A percentile compares a stretch with the other conserved stretches of the same genome.
phyloP scores from a whole-genome alignment of 53 echinoderm and acorn worm species.

The Mesocentrotus franciscanus region DNA sequence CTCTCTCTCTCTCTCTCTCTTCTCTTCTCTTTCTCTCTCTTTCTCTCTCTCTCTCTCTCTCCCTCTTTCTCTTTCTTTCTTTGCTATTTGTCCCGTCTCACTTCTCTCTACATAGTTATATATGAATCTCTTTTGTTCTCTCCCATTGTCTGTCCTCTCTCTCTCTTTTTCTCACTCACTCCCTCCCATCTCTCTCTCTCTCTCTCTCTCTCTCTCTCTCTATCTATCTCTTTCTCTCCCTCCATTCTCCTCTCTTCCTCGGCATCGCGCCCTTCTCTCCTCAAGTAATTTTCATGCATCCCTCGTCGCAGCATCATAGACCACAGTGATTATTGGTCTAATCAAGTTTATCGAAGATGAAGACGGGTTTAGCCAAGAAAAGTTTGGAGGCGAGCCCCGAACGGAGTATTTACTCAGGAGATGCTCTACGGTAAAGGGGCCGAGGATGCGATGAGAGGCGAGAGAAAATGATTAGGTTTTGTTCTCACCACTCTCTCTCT shows the following conservation, averaged over 20 bases:
- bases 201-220: too few species aligned
- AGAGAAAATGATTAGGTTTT: slow-evolving; percentile 35
- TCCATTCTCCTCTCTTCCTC: background rate
- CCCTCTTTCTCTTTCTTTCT: too few species aligned
- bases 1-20: background rate
- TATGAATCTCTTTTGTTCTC: background rate
- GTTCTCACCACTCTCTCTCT: background rate
- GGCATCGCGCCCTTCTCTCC: background rate
- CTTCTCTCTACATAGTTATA: background rate
- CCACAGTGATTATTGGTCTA: slow-evolving; percentile 41
- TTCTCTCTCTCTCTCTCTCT: background rate
- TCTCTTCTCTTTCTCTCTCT: background rate
- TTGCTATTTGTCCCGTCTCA: too few species aligned
- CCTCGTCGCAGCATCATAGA: background rate
- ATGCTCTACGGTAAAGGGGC: background rate
- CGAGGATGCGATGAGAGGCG: background rate
- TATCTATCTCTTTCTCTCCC: background rate
- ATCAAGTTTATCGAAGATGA: slow-evolving; percentile 65
- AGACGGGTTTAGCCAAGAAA: slow-evolving; percentile 45
- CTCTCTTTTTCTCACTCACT: too few species aligned
- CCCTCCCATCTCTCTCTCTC: too few species aligned
- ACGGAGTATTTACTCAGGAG: slow-evolving; percentile 65
- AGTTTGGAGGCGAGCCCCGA: slow-evolving; percentile 59
- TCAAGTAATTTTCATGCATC: background rate
- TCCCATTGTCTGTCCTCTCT: background rate